Evolutionary conservation across 2,797 vertebrate genomes (phyloP), one percentile per base, ranked within the genome.

Genomic region (Tolypeutes matacus): DNA sequence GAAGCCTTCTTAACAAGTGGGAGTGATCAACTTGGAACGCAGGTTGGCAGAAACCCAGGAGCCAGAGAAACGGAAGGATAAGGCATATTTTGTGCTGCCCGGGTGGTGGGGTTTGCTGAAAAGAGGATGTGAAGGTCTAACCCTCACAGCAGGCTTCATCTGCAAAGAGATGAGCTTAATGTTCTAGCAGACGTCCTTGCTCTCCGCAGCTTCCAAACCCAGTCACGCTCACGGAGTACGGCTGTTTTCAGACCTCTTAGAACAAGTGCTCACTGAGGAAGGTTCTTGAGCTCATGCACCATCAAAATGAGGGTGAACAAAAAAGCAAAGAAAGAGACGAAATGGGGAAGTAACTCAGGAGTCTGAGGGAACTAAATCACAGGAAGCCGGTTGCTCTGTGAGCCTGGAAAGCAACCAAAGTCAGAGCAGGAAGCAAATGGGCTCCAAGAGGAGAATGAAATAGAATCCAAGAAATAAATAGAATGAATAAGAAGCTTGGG

Each of bases 321-420:
- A 9, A 49, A 60, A 67, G n/a, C 36, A 20, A 53, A 51, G 34
- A 9, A 39, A 89, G 36, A 34, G n/a, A 81, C 77, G 49, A 77
- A 80, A 83, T 29, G 5, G 46, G 34, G 23, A 67, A 42, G 73
- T 60, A 89, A 39, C 65, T 53, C 58, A 53, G 42, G 58, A 80
- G 34, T 80, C 75, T 15, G 11, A 36, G 23, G 46, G n/a, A 93
- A 75, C 49, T 34, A 75, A 36, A 80, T 69, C 87, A 36, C 70
- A 87, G 51, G 78, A 94, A 69, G 76, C 62, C 39, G 49, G 46
- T 8, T 78, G 5, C 60, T 49, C 34, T 80, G 11, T 39, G 73
- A 78, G 53, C 70, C 83, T 86, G 92, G 94, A 92, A 72, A 75
- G n/a, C 70, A 73, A 87, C 83, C 89, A 90, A 53, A 90, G 70